Conservation (phyloP, 2,797 vertebrate species). For the Steatocranus sp. region DNA sequence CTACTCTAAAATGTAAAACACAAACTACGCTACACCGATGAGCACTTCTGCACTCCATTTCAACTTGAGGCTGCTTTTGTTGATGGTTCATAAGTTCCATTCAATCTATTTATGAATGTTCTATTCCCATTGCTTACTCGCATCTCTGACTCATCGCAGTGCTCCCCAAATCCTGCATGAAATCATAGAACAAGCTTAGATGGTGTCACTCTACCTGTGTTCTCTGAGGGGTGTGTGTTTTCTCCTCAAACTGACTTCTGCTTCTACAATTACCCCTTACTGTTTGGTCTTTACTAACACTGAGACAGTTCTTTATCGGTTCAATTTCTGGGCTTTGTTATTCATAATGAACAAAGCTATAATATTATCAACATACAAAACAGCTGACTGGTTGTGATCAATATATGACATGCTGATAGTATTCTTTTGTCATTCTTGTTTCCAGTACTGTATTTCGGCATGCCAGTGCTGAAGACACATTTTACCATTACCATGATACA, state of each 20-base stretch:
- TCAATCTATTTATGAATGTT: conserved; percentile 51
- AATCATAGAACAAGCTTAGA: conserved; percentile 56
- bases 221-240: conserved; percentile 19
- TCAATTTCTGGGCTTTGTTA: not conserved
- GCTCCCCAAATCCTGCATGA: conserved; percentile 52
- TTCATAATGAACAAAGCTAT: conserved; percentile 9
- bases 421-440: not conserved
- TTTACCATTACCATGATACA: not conserved
- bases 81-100: conserved; percentile 27
- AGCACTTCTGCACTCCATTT: not conserved
- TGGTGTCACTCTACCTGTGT: conserved; percentile 9
- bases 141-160: conserved; percentile 57
- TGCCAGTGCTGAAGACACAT: not conserved
- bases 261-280: conserved; percentile 3
- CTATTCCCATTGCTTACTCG: conserved; percentile 41
- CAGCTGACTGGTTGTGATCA: not conserved
- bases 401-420: not conserved
- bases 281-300: conserved; percentile 8
- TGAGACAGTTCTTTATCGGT: conserved; percentile 1
- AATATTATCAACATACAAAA: not conserved
- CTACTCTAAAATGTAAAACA: not conserved
- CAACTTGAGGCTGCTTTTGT: not conserved
- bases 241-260: conserved; percentile 6
- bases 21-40: not conserved
- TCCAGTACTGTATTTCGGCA: not conserved